phyloP scores from a whole-genome alignment of 2,888 invertebrate species.

The Halictus quadricinctus region DNA sequence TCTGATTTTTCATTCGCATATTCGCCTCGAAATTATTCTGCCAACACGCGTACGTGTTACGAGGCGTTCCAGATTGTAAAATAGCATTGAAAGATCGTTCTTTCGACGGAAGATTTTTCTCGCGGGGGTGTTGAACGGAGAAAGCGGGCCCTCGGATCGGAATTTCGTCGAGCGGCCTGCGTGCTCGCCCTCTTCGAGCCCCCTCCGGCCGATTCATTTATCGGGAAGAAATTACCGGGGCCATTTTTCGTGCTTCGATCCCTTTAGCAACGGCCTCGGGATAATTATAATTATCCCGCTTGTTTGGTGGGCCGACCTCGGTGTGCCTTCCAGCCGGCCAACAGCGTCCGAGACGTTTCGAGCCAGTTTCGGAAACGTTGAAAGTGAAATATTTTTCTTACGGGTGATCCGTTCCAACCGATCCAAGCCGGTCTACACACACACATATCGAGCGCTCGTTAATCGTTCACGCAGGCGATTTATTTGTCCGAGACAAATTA shows the following conservation, averaged over 20 bases:
- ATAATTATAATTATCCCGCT: conserved; percentile 44
- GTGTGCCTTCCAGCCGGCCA: conserved; percentile 6
- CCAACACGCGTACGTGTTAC: background rate
- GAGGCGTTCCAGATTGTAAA: background rate
- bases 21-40: background rate
- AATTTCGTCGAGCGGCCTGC: conserved; percentile 16
- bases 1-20: background rate
- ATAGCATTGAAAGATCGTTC: background rate
- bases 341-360: conserved; percentile 6
- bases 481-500: background rate
- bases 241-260: conserved; percentile 37
- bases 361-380: conserved; percentile 9
- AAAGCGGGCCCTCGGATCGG: conserved; percentile 9
- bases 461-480: background rate
- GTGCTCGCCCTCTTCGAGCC: conserved; percentile 22
- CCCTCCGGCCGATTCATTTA: conserved; percentile 32
- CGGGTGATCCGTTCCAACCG: background rate
- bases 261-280: conserved; percentile 4
- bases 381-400: conserved; percentile 4
- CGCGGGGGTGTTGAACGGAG: background rate
- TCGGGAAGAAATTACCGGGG: conserved; percentile 35
- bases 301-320: conserved; percentile 18
- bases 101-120: background rate
- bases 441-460: background rate
- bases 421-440: background rate